Evolutionary conservation across 1,140 invertebrate species (phyloP).

Genomic region (Neelides sp.): DNA sequence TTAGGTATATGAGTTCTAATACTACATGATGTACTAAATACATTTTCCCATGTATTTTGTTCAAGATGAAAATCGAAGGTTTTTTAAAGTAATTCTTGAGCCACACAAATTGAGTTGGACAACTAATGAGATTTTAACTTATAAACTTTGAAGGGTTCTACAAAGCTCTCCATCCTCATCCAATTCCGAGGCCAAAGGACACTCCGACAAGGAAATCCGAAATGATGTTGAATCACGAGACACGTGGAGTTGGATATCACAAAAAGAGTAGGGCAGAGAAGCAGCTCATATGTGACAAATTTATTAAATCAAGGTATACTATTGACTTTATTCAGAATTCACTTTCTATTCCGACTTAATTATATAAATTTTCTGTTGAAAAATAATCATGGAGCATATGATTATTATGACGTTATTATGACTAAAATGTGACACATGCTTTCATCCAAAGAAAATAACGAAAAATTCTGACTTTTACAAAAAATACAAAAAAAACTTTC

Average conservation of each 20-base stretch:
- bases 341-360: neutral
- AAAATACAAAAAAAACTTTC: too few relatives aligned
- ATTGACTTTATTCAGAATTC: too few relatives aligned
- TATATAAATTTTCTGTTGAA: too few relatives aligned
- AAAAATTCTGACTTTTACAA: too few relatives aligned
- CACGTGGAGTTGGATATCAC: conserved; percentile 31
- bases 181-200: conserved; percentile 39
- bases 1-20: neutral
- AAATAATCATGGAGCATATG: too few relatives aligned
- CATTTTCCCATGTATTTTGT: neutral
- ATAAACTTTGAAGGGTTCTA: conserved; percentile 44
- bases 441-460: too few relatives aligned
- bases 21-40: neutral
- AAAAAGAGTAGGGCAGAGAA: conserved; percentile 52
- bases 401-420: too few relatives aligned
- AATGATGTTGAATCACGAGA: conserved; percentile 6
- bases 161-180: conserved; percentile 46
- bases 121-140: conserved; percentile 18
- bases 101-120: conserved; percentile 33
- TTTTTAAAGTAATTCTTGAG: conserved; percentile 1
- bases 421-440: too few relatives aligned
- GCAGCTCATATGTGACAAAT: conserved; percentile 53
- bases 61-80: neutral
- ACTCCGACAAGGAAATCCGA: conserved; percentile 2
- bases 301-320: conserved; percentile 54